These are phyloP conservation scores for Enteromius mattozi DNA, from an alignment of 2,797 vertebrate species.

Conservation along the genomic window DNA sequence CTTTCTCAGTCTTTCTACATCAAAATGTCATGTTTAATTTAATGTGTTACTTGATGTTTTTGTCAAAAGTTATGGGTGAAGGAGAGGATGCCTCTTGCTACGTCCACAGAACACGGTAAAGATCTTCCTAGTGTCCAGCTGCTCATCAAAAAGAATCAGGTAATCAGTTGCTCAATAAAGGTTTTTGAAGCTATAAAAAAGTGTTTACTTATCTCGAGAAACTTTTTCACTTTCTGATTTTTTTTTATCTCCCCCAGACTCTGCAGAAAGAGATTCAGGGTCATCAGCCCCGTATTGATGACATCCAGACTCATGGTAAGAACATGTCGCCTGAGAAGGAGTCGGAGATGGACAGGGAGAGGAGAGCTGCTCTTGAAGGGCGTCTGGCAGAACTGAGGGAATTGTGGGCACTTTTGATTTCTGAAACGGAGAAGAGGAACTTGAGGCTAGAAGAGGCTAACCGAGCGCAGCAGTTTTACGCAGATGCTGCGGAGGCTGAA, in stretches of 20 bases:
- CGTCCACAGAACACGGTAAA: constrained; percentile 90
- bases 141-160: constrained; percentile 96
- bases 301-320: constrained; percentile 81
- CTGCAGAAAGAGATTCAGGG: constrained; percentile 95
- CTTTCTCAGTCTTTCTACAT: not conserved
- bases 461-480: constrained; percentile 91
- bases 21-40: not conserved
- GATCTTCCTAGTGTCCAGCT: constrained; percentile 93
- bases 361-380: constrained; percentile 77
- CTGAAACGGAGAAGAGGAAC: constrained; percentile 84
- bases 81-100: constrained; percentile 88
- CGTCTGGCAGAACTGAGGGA: constrained; percentile 81
- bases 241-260: constrained; percentile 74
- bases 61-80: constrained; percentile 89
- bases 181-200: not conserved
- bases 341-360: constrained; percentile 70
- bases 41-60: too few species aligned
- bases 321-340: constrained; percentile 73
- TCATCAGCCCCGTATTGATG: constrained; percentile 90
- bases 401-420: constrained; percentile 86
- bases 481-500: constrained; percentile 89
- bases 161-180: constrained; percentile 56
- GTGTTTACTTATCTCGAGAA: not conserved
- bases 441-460: constrained; percentile 83
- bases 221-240: not conserved